A percentile compares a stretch with the other conserved stretches of the same genome.
Conservation (phyloP, 2,888 invertebrate genomes). For the Phalangium opilio region DNA sequence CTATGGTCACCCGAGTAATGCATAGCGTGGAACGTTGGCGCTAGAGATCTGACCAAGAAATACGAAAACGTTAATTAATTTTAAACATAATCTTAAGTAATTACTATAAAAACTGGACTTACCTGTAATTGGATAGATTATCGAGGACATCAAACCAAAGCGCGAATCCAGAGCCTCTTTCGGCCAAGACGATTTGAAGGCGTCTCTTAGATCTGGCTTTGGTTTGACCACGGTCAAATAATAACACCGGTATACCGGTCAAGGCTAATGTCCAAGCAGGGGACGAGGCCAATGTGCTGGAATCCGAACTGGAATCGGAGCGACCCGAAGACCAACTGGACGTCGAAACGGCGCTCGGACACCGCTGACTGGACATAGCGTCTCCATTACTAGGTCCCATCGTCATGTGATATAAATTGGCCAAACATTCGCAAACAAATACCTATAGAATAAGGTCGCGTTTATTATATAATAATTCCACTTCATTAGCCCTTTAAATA, state of each 20-base stretch:
- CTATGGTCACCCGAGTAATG: conserved; percentile 59
- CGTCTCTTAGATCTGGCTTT: conserved; percentile 48
- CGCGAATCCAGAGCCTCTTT: conserved; percentile 61
- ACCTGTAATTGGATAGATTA: conserved; percentile 51
- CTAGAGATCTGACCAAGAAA: conserved; percentile 35
- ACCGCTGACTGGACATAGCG: conserved; percentile 6
- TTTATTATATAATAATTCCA: too few species aligned
- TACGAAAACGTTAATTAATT: too few species aligned
- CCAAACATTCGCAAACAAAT: conserved; percentile 56
- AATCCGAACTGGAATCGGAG: too few species aligned
- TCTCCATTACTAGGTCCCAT: conserved; percentile 17
- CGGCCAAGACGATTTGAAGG: conserved; percentile 53
- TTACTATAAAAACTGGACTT: too few species aligned
- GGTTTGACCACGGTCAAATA: conserved; percentile 59
- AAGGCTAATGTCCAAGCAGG: conserved; percentile 49
- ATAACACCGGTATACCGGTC: conserved; percentile 60
- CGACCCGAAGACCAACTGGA: too few species aligned
- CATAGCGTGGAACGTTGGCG: conserved; percentile 57
- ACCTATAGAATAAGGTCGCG: conserved; percentile 39
- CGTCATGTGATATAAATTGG: conserved; percentile 34
- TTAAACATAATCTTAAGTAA: too few species aligned
- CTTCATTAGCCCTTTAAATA: too few species aligned
- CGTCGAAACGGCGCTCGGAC: conserved; percentile 6
- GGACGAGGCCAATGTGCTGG: too few species aligned
- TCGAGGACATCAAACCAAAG: conserved; percentile 67